Evolutionary conservation across 2,797 vertebrate species (phyloP).

Genomic region (Brachyrhaphis roseni): DNA sequence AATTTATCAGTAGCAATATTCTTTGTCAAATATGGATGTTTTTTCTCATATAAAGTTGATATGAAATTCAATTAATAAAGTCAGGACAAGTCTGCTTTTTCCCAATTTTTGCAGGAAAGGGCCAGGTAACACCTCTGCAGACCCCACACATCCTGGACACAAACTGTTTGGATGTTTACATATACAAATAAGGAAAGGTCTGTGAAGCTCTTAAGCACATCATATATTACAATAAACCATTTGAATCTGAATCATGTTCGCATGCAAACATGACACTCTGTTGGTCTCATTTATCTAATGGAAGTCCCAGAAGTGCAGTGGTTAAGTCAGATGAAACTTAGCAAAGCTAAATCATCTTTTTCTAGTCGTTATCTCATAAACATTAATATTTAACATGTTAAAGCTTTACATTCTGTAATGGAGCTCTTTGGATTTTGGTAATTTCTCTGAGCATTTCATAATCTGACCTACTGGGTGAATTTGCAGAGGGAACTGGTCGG

Average conservation of each 20-base stretch:
- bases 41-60: neutral
- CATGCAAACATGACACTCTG: neutral
- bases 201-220: neutral
- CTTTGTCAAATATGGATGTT: neutral
- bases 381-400: neutral
- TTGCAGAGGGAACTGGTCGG: neutral
- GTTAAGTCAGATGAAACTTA: neutral
- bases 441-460: neutral
- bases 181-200: neutral
- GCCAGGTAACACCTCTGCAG: neutral
- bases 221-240: neutral
- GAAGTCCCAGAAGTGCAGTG: neutral
- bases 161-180: neutral
- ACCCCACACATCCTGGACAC: too few relatives aligned
- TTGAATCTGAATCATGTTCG: neutral
- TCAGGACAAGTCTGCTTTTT: too few relatives aligned
- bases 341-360: neutral
- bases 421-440: neutral
- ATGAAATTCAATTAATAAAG: neutral
- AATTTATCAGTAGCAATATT: neutral
- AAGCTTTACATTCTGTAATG: neutral
- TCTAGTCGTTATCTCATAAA: neutral
- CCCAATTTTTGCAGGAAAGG: neutral
- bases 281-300: too few relatives aligned
- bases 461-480: neutral